These are phyloP conservation scores for Erebia ligea DNA, from an alignment of 2,888 invertebrate genomes.

Conservation along the genomic window DNA sequence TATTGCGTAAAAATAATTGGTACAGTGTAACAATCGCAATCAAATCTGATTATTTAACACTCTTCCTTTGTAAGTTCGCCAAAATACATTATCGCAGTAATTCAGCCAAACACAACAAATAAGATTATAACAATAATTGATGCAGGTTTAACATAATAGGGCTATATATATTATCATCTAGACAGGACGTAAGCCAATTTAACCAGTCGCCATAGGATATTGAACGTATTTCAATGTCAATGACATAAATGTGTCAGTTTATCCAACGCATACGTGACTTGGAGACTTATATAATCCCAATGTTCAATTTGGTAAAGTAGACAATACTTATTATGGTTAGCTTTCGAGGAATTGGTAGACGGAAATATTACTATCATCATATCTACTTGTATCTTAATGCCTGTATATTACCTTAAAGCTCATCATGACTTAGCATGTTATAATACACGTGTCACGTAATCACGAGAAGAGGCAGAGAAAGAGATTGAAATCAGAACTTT, in stretches of 20 bases:
- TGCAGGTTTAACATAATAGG: too few relatives aligned
- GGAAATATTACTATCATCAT: conserved; percentile 13
- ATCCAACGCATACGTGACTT: conserved; percentile 33
- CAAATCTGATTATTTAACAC: too few relatives aligned
- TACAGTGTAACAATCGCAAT: too few relatives aligned
- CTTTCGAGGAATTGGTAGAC: conserved; percentile 17
- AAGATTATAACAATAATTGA: too few relatives aligned
- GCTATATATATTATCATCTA: conserved; percentile 14
- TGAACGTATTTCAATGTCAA: conserved; percentile 36
- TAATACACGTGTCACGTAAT: too few relatives aligned
- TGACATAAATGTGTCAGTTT: conserved; percentile 23
- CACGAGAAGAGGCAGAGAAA: too few relatives aligned
- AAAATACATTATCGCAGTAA: too few relatives aligned
- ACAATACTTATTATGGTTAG: neutral
- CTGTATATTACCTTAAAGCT: neutral
- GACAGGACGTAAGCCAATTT: conserved; percentile 10
- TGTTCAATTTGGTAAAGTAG: neutral
- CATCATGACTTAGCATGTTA: too few relatives aligned
- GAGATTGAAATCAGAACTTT: too few relatives aligned
- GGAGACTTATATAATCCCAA: conserved; percentile 28
- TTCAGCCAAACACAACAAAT: too few relatives aligned
- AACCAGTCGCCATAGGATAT: conserved; percentile 20
- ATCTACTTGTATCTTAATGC: neutral
- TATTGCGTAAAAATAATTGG: too few relatives aligned
- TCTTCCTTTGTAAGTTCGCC: too few relatives aligned